These are phyloP conservation scores for Dipodomys ordii DNA, from an alignment of 2,113 vertebrate species.

Conservation along the genomic window DNA sequence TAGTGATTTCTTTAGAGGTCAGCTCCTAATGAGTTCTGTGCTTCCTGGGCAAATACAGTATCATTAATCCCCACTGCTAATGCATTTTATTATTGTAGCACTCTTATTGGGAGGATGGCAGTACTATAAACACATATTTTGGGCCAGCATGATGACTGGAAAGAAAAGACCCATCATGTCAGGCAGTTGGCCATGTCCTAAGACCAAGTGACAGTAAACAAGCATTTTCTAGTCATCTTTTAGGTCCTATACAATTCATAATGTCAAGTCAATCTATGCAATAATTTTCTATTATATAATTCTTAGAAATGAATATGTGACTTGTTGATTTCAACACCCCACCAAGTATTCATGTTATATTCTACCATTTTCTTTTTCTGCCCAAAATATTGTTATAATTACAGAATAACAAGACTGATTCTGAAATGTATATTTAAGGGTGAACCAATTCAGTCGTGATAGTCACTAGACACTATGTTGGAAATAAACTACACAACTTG, in stretches of 20 bases:
- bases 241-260: neutral
- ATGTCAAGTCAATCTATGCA: neutral
- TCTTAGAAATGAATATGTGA: slow-evolving; percentile 8
- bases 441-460: too few species aligned
- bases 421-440: neutral
- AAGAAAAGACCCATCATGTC: neutral
- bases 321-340: neutral
- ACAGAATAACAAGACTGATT: neutral
- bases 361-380: slow-evolving; percentile 3
- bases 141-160: neutral
- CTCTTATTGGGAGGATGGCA: slow-evolving; percentile 5
- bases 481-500: too few species aligned
- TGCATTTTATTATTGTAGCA: neutral
- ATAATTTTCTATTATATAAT: neutral
- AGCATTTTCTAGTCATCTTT: slow-evolving; percentile 38
- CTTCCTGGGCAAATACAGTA: neutral
- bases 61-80: neutral
- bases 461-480: too few species aligned
- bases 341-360: neutral
- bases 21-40: neutral
- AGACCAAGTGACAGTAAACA: neutral
- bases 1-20: slow-evolving; percentile 41
- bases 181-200: neutral
- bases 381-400: neutral
- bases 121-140: neutral